phyloP scores from a whole-genome alignment of 2,797 vertebrate genomes.

The Phoebastria nigripes region DNA sequence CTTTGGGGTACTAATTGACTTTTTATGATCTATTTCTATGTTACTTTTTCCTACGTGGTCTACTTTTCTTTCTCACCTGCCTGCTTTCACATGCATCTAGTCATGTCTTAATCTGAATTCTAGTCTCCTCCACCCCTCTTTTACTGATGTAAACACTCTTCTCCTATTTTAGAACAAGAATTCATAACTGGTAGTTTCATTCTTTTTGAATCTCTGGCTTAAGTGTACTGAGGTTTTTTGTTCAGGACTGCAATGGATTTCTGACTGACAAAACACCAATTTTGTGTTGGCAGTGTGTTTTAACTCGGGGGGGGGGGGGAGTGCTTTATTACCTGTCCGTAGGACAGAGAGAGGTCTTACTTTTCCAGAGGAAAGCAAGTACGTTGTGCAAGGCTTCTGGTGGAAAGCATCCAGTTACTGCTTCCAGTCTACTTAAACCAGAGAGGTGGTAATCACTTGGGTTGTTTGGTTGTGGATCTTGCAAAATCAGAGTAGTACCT shows the following conservation, averaged over 20 bases:
- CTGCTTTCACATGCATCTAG: background rate
- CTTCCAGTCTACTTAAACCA: background rate
- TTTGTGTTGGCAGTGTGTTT: background rate
- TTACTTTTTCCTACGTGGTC: background rate
- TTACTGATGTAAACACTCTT: background rate
- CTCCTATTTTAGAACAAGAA: background rate
- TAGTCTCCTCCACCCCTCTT: background rate
- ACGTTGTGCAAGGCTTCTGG: background rate
- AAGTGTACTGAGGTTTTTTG: background rate
- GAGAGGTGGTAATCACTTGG: background rate
- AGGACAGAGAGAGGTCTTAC: background rate
- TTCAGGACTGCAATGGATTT: background rate
- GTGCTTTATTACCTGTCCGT: background rate
- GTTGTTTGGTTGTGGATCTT: background rate
- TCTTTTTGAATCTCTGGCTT: background rate
- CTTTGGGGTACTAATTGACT: background rate
- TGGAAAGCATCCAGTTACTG: background rate
- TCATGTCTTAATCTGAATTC: background rate
- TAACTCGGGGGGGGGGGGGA: background rate
- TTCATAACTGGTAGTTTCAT: background rate
- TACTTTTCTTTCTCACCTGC: background rate
- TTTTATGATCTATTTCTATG: constrained; percentile 31
- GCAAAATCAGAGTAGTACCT: background rate
- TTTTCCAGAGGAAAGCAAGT: background rate
- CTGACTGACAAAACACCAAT: background rate